These are phyloP conservation scores for Psittacula cyanocephala DNA, from an alignment of 2,113 vertebrate genomes.

Conservation along the genomic window DNA sequence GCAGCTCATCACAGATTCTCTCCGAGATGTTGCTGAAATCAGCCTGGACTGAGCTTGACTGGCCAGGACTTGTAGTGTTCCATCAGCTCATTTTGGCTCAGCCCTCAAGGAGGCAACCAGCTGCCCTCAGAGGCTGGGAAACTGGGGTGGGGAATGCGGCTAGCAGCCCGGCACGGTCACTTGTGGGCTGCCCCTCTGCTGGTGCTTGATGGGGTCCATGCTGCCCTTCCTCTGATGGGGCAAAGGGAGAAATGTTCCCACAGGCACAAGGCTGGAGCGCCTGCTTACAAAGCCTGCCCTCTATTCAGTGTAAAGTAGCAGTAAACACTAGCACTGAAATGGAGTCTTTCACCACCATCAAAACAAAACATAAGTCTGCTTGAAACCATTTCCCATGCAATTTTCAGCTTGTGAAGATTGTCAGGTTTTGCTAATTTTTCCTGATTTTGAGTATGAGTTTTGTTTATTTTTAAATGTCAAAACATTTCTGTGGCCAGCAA, in stretches of 20 bases:
- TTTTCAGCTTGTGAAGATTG: background rate
- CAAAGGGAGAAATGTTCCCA: background rate
- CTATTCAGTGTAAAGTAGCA: background rate
- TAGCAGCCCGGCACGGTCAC: rapidly evolving
- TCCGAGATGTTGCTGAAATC: rapidly evolving
- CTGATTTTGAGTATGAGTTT: background rate
- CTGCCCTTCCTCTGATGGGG: background rate
- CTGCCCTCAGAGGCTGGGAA: rapidly evolving
- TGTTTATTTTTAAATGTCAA: background rate
- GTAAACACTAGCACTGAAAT: background rate
- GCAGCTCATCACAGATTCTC: background rate
- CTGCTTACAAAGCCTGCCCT: background rate
- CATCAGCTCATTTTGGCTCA: rapidly evolving
- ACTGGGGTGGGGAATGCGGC: rapidly evolving
- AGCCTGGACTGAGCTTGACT: background rate
- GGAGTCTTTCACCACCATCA: background rate
- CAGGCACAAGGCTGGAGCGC: rapidly evolving
- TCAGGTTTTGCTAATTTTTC: background rate
- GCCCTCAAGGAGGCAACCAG: background rate
- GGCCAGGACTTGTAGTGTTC: background rate
- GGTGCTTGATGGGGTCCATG: rapidly evolving
- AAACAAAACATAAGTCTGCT: background rate
- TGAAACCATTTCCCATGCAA: background rate
- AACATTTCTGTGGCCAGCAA: background rate
- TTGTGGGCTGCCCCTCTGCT: background rate